Percentiles rank a stretch among this genome's conserved stretches.
Evolutionary conservation across 2,797 vertebrate species (phyloP).

Genomic region (Channallabes apus): DNA sequence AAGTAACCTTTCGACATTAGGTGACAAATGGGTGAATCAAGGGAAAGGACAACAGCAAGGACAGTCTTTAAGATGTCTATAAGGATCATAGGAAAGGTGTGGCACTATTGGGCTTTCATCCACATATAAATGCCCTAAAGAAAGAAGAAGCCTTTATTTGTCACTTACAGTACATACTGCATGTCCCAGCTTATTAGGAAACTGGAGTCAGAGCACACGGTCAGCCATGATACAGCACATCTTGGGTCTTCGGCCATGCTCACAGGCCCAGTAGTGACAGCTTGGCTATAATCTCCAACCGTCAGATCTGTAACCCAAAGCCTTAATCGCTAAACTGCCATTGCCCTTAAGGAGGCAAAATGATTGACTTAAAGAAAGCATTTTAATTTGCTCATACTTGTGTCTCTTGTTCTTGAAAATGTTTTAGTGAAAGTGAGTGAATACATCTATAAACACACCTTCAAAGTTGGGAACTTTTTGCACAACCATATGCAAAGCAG

Average conservation of each 20-base stretch:
- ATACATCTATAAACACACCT: not conserved
- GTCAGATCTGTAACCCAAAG: too few species aligned
- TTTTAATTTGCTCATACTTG: not conserved
- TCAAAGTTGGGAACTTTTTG: not conserved
- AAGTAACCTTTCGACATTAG: not conserved
- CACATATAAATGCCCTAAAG: not conserved
- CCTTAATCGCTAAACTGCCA: too few species aligned
- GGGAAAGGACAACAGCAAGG: not conserved
- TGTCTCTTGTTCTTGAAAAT: not conserved
- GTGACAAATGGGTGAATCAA: not conserved
- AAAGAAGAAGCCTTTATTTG: too few species aligned
- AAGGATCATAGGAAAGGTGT: not conserved
- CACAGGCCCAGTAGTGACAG: too few species aligned
- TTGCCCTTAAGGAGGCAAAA: not conserved
- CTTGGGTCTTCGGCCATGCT: too few species aligned
- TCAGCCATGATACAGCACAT: too few species aligned
- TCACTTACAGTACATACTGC: too few species aligned
- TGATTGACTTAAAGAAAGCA: not conserved
- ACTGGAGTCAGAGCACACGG: too few species aligned
- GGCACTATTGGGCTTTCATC: not conserved
- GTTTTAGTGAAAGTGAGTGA: not conserved
- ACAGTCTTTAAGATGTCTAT: not conserved
- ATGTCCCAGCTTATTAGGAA: too few species aligned
- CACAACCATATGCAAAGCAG: not conserved
- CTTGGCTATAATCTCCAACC: too few species aligned